Percentiles rank a stretch among this genome's conserved stretches.
phyloP scores from a whole-genome alignment of 2,113 vertebrate species.

The Crotalus viridis region DNA sequence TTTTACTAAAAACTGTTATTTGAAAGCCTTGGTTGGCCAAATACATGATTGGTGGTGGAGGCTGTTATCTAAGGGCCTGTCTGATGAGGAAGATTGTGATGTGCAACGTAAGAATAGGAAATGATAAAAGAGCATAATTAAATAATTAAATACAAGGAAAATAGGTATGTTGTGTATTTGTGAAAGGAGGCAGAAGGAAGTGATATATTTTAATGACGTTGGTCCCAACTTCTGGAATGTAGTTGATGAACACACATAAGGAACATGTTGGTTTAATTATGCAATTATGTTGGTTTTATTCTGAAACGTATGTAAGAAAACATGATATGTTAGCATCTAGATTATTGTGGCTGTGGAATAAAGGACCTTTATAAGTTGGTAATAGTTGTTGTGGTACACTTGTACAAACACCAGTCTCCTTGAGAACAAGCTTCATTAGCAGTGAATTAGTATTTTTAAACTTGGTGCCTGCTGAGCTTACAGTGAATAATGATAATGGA shows the following conservation, averaged over 20 bases:
- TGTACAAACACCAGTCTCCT: neutral
- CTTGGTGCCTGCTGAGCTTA: neutral
- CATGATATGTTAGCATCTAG: neutral
- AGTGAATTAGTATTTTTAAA: neutral
- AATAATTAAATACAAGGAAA: neutral
- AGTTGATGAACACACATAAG: neutral
- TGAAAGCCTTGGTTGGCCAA: neutral
- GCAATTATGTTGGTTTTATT: neutral
- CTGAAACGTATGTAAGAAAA: neutral
- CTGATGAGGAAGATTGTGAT: neutral
- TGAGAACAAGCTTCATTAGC: neutral
- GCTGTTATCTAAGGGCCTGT: neutral
- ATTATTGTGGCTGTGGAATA: neutral
- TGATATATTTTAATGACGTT: neutral
- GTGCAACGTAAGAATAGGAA: neutral
- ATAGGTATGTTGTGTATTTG: neutral
- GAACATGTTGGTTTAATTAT: neutral
- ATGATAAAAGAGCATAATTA: neutral
- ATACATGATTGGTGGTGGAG: neutral
- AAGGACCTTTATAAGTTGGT: neutral
- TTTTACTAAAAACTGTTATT: neutral
- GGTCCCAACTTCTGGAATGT: neutral
- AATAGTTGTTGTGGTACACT: neutral
- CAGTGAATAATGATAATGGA: neutral
- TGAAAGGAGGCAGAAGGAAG: neutral